phyloP scores from a whole-genome alignment of 2,797 vertebrate genomes.

The Triplophysa bombifrons region DNA sequence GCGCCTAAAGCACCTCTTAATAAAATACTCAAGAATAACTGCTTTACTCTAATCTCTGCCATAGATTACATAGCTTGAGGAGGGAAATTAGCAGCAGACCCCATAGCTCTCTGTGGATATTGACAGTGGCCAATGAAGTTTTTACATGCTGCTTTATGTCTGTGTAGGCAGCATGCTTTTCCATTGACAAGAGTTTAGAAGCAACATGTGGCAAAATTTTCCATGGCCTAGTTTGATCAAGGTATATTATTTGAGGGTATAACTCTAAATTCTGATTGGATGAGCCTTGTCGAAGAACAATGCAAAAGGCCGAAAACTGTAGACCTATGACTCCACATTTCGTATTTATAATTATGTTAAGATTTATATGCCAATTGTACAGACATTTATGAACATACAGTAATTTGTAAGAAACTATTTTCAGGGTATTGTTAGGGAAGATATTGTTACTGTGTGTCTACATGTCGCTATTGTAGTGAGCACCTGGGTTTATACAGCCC shows the following conservation, averaged over 20 bases:
- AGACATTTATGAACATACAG: neutral
- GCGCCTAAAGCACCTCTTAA: constrained; percentile 81
- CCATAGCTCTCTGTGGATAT: constrained; percentile 56
- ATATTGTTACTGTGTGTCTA: no score
- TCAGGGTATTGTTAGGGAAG: no score
- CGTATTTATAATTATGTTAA: neutral
- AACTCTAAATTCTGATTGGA: neutral
- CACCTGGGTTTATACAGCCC: constrained; percentile 54
- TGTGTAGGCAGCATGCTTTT: constrained; percentile 57
- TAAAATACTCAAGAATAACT: constrained; percentile 86
- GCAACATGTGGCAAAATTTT: constrained; percentile 74
- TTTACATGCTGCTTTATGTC: constrained; percentile 56
- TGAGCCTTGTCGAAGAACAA: neutral
- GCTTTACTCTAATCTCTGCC: constrained; percentile 82
- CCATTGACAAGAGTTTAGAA: constrained; percentile 74
- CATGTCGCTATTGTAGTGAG: constrained; percentile 48
- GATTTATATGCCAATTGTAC: neutral
- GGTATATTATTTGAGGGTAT: no score
- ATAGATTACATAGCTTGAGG: constrained; percentile 79
- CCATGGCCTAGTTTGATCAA: constrained; percentile 70
- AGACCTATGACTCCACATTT: neutral
- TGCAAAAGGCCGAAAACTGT: neutral
- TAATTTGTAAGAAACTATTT: no score
- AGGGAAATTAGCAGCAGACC: constrained; percentile 82
- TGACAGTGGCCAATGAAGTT: constrained; percentile 63